Conservation (phyloP, 2,113 vertebrate species). For the Passer montanus region DNA sequence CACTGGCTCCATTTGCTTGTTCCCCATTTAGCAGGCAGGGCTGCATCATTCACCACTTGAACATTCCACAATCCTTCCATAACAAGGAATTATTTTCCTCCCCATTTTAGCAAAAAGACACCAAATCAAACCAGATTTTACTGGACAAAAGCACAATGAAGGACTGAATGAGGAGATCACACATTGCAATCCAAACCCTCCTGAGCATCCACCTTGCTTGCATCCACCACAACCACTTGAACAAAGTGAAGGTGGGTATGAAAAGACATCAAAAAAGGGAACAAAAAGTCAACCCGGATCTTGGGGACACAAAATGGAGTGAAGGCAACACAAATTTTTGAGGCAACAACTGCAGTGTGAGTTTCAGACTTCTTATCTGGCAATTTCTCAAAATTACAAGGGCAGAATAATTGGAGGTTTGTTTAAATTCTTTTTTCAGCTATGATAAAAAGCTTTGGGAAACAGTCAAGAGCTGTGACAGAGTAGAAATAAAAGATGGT, state of each 20-base stretch:
- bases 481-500: not conserved
- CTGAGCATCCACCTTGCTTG: too few species aligned
- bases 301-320: not conserved
- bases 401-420: not conserved
- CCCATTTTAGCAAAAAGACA: not conserved
- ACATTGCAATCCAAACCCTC: not conserved
- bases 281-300: not conserved
- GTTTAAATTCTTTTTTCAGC: not conserved
- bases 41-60: not conserved
- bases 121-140: not conserved
- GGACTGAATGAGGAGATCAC: not conserved
- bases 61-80: not conserved
- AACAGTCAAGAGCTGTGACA: not conserved
- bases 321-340: not conserved
- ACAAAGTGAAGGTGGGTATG: rapidly evolving
- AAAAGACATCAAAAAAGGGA: not conserved
- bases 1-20: not conserved
- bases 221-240: not conserved
- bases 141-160: not conserved
- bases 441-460: not conserved
- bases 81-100: not conserved
- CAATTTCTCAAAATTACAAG: not conserved
- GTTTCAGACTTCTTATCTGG: not conserved
- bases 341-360: not conserved
- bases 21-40: not conserved